Conservation (phyloP, 1,140 invertebrate genomes). For the Nixonia krombeini region DNA sequence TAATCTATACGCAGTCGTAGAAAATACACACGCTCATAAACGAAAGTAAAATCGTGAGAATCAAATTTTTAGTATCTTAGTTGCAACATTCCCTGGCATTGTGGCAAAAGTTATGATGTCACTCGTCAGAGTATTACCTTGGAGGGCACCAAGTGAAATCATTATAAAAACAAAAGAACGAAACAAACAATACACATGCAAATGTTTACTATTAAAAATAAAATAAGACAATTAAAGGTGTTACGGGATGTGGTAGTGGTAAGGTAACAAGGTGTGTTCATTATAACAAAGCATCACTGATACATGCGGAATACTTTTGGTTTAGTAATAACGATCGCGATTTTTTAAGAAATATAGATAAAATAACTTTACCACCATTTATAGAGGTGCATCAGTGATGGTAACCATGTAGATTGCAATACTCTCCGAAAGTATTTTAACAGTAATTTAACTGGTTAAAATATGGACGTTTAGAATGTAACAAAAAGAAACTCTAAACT, state of each 20-base stretch:
- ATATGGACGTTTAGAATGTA: too few species aligned
- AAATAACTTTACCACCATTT: too few species aligned
- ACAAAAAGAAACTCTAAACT: too few species aligned
- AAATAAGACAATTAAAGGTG: slow-evolving; percentile 39
- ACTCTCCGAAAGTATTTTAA: too few species aligned
- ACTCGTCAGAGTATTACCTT: slow-evolving; percentile 45
- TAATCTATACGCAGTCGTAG: slow-evolving; percentile 45
- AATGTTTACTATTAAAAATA: slow-evolving; percentile 43
- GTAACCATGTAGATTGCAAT: too few species aligned
- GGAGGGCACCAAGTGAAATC: slow-evolving; percentile 44
- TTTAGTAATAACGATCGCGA: too few species aligned
- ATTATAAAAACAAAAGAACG: slow-evolving; percentile 37
- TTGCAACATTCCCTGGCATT: slow-evolving; percentile 24
- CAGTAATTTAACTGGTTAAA: too few species aligned
- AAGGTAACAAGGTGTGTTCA: slow-evolving; percentile 56
- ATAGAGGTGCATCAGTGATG: too few species aligned
- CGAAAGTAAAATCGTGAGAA: slow-evolving; percentile 38
- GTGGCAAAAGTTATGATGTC: slow-evolving; percentile 33
- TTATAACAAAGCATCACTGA: slow-evolving; percentile 10
- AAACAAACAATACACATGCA: slow-evolving; percentile 66
- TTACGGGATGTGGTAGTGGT: slow-evolving; percentile 56
- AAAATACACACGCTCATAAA: slow-evolving; percentile 48
- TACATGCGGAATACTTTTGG: too few species aligned
- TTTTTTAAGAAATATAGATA: too few species aligned
- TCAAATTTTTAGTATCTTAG: slow-evolving; percentile 38